phyloP scores from a whole-genome alignment of 2,113 vertebrate genomes.

The Picathartes gymnocephalus region DNA sequence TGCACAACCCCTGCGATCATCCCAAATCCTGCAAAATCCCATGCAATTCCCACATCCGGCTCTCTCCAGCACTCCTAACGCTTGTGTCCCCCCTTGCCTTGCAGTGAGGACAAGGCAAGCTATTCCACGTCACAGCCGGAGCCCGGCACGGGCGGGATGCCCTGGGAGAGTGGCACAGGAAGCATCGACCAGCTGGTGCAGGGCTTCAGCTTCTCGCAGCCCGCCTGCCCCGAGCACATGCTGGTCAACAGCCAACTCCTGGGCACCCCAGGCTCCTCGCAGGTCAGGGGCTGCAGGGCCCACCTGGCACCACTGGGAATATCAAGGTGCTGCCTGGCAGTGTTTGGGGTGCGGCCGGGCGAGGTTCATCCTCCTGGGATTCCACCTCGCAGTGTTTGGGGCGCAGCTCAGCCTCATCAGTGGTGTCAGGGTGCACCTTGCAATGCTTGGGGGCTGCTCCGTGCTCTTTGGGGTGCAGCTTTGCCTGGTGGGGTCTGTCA shows the following conservation, averaged over 20 bases:
- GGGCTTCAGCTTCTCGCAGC: constrained; percentile 95
- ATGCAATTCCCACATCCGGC: accelerated
- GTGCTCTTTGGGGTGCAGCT: not conserved
- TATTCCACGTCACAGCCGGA: constrained; percentile 95
- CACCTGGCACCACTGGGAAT: not conserved
- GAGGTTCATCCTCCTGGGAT: not conserved
- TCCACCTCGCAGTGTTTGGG: accelerated
- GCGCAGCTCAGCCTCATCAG: accelerated
- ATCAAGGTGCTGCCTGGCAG: not conserved
- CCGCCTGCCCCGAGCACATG: constrained; percentile 92
- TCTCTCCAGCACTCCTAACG: not conserved
- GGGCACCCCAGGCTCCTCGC: constrained; percentile 90
- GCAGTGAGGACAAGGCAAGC: constrained; percentile 82
- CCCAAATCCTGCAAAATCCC: not conserved
- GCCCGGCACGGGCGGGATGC: constrained; percentile 69
- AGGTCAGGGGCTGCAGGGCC: constrained; percentile 72
- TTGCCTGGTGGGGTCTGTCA: not conserved
- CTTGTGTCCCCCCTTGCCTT: not conserved
- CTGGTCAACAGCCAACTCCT: constrained; percentile 89
- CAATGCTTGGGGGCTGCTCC: not conserved
- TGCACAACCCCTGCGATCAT: accelerated
- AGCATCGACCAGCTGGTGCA: constrained; percentile 76
- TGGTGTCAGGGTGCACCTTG: not conserved
- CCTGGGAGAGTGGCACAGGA: constrained; percentile 77
- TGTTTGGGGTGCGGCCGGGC: not conserved